Conservation (phyloP, 2,888 invertebrate species). For the Alviniconcha strummeri region DNA sequence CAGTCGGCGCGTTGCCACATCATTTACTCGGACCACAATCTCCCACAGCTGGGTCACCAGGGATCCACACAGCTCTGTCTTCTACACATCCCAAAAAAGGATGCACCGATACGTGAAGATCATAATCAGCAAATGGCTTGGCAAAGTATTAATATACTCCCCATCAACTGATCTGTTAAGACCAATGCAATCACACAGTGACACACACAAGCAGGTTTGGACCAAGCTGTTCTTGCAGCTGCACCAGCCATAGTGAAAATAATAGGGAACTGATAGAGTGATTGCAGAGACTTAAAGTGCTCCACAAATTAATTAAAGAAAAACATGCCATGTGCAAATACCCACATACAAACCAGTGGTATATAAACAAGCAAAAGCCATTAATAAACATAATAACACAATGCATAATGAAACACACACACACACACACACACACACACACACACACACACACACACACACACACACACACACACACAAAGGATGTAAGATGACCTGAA, state of each 20-base stretch:
- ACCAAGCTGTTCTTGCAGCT: too few species aligned
- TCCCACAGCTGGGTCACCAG: slow-evolving; percentile 46
- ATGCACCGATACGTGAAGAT: too few species aligned
- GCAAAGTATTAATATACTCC: too few species aligned
- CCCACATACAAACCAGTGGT: background rate
- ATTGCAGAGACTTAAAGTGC: too few species aligned
- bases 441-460: background rate
- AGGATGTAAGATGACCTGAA: too few species aligned
- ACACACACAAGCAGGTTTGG: too few species aligned
- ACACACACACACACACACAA: background rate
- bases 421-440: background rate
- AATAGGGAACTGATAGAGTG: too few species aligned
- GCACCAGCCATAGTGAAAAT: too few species aligned
- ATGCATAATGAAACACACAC: background rate
- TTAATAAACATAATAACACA: background rate
- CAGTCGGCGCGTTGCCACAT: slow-evolving; percentile 51
- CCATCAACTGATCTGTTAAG: too few species aligned
- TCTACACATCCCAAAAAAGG: slow-evolving; percentile 37
- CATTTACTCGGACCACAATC: slow-evolving; percentile 52
- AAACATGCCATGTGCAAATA: background rate
- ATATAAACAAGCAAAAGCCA: too few species aligned
- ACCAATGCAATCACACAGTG: too few species aligned
- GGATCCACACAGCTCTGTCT: slow-evolving; percentile 47
- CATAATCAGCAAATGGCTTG: too few species aligned
- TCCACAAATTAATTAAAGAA: background rate